phyloP scores from a whole-genome alignment of 1,140 invertebrate genomes.

The Drosophila kepulauana region DNA sequence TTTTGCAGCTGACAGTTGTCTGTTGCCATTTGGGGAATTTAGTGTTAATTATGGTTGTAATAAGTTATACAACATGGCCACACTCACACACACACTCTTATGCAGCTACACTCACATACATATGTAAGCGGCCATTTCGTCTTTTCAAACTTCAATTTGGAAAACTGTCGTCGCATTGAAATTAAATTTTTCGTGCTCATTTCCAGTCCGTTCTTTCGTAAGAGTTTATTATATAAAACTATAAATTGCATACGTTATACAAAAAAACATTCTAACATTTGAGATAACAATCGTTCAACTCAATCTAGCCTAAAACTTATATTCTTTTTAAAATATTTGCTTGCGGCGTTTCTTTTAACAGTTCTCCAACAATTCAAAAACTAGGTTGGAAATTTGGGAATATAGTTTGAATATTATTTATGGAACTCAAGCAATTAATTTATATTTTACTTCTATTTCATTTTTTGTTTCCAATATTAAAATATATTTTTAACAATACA shows the following conservation, averaged over 20 bases:
- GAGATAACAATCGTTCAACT: neutral
- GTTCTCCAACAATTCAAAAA: no score
- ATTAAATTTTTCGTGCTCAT: slow-evolving; percentile 12
- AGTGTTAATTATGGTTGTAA: slow-evolving; percentile 78
- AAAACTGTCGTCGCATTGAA: slow-evolving; percentile 16
- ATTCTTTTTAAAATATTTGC: no score
- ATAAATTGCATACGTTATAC: neutral
- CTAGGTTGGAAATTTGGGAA: no score
- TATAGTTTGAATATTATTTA: no score
- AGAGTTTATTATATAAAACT: neutral
- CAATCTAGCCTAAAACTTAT: no score
- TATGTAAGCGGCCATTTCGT: neutral
- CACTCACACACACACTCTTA: slow-evolving; percentile 13
- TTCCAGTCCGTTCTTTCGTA: neutral
- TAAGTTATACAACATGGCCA: slow-evolving; percentile 68
- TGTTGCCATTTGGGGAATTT: slow-evolving; percentile 74
- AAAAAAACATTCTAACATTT: neutral
- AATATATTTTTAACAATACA: no score
- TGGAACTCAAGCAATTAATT: no score
- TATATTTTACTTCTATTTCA: no score
- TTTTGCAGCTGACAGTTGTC: slow-evolving; percentile 77
- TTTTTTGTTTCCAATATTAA: no score
- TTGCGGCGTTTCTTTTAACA: no score
- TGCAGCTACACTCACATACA: neutral
- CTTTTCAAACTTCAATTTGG: slow-evolving; percentile 18